Percentiles rank a stretch among this genome's conserved stretches.
Conservation (phyloP, 2,113 vertebrate genomes). For the Trematocara zebra region DNA sequence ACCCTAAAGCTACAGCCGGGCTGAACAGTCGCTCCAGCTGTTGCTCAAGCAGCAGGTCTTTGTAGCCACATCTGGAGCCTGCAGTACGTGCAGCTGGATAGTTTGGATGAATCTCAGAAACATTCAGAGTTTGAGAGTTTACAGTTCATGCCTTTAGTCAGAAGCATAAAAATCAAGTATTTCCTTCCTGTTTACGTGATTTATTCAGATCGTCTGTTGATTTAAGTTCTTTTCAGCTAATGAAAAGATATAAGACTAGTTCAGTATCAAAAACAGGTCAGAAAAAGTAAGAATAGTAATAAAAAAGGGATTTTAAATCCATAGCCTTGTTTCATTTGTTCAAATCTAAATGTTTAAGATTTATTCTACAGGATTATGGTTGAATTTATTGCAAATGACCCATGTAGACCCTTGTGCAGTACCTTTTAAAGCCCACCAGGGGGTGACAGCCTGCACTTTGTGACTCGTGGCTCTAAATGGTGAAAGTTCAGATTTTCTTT, state of each 20-base stretch:
- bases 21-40: not conserved
- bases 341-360: not conserved
- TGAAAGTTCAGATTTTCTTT: not conserved
- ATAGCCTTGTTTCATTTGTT: not conserved
- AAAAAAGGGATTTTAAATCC: not conserved
- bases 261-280: not conserved
- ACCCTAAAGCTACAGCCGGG: not conserved
- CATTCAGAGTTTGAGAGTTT: not conserved
- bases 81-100: not conserved
- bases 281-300: not conserved
- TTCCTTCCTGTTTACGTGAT: accelerated
- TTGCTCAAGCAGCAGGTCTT: not conserved
- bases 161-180: not conserved
- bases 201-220: not conserved
- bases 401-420: not conserved
- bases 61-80: not conserved
- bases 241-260: not conserved
- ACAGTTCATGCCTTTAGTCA: not conserved
- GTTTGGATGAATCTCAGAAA: not conserved
- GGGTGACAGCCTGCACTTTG: accelerated
- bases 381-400: not conserved
- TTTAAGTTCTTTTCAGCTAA: not conserved
- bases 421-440: not conserved
- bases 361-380: not conserved
- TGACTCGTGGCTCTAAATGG: not conserved